Conservation (phyloP, 1,140 invertebrate species). For the Mamestra configurata region DNA sequence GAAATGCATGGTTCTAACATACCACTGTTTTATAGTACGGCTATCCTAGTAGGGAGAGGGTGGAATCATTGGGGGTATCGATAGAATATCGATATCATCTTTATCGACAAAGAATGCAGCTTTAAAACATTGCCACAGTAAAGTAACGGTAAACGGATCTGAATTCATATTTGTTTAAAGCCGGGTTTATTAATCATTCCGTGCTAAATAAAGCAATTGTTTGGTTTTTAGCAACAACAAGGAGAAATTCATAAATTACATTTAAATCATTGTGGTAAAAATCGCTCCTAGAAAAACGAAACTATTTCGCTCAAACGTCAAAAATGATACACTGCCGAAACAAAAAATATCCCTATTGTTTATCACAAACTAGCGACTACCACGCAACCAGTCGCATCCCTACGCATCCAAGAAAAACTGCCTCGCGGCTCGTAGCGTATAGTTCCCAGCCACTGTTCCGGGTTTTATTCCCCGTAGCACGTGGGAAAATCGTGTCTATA, state of each 20-base stretch:
- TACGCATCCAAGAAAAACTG: slow-evolving; percentile 47
- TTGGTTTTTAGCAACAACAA: too few species aligned
- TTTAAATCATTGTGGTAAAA: too few species aligned
- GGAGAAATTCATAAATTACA: too few species aligned
- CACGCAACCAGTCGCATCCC: slow-evolving; percentile 18
- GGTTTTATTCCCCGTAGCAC: slow-evolving; percentile 81
- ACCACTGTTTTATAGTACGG: slow-evolving; percentile 47
- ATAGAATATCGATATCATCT: slow-evolving; percentile 16
- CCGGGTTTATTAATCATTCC: too few species aligned
- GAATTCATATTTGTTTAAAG: too few species aligned
- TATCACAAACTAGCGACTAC: neutral
- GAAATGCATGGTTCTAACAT: slow-evolving; percentile 40
- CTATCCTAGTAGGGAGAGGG: slow-evolving; percentile 34
- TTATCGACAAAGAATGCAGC: neutral
- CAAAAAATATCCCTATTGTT: neutral
- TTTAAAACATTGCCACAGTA: neutral
- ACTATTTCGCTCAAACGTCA: too few species aligned
- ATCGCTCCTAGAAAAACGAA: too few species aligned
- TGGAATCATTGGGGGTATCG: slow-evolving; percentile 8
- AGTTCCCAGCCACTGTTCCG: slow-evolving; percentile 78
- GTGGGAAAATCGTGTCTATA: slow-evolving; percentile 77
- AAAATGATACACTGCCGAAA: neutral
- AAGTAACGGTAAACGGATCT: too few species aligned
- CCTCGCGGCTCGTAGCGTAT: slow-evolving; percentile 61
- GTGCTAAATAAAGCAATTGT: too few species aligned